Evolutionary conservation across 2,113 vertebrate species (phyloP).

Genomic region (Eulacestoma nigropectus): DNA sequence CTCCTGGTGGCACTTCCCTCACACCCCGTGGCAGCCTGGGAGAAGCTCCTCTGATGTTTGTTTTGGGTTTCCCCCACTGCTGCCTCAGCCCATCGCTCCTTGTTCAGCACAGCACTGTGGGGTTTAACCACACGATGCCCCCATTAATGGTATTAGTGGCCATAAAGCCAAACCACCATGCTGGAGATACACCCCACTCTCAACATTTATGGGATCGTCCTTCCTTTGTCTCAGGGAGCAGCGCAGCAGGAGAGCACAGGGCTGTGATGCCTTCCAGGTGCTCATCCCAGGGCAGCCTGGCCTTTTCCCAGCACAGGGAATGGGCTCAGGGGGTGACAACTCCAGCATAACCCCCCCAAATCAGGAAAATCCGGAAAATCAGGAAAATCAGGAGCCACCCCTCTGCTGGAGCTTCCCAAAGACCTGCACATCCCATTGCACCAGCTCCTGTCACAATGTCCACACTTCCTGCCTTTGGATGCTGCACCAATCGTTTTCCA

Average conservation of each 20-base stretch:
- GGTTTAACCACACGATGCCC: background rate
- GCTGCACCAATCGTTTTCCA: fast-evolving
- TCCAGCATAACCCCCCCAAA: background rate
- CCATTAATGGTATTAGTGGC: background rate
- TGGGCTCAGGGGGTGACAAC: fast-evolving
- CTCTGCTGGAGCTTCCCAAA: background rate
- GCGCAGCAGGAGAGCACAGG: background rate
- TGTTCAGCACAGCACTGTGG: background rate
- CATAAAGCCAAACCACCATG: background rate
- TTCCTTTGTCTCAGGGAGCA: background rate
- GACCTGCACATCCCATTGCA: fast-evolving
- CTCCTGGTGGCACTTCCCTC: background rate
- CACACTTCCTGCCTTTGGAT: background rate
- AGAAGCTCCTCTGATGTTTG: background rate
- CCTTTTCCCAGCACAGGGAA: background rate
- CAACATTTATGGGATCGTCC: background rate
- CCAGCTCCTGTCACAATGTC: fast-evolving
- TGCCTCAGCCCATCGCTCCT: conserved; percentile 5
- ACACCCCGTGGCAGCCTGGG: background rate
- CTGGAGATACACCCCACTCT: background rate
- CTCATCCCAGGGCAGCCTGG: background rate
- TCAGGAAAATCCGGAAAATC: background rate
- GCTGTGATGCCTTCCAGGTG: background rate
- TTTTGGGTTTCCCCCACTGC: background rate
- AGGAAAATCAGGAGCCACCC: background rate